Percentiles rank a stretch among this genome's conserved stretches.
Conservation (phyloP, 1,140 invertebrate species). For the Tetramorium simillimum region DNA sequence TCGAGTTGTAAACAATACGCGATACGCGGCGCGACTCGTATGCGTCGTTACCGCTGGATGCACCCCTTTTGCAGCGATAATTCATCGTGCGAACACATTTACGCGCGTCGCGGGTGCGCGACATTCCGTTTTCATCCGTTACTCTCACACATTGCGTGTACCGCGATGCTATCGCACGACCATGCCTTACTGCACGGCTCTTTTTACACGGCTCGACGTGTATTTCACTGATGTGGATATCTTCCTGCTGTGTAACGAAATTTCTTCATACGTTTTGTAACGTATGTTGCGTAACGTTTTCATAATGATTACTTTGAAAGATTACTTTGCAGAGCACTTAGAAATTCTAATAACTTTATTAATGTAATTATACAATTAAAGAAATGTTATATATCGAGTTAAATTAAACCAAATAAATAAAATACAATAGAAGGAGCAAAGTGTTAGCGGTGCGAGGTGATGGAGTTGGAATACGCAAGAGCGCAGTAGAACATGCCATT, state of each 20-base stretch:
- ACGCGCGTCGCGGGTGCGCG: slow-evolving; percentile 22
- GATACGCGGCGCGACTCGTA: slow-evolving; percentile 33
- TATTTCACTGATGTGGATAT: background rate
- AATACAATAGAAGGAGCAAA: background rate
- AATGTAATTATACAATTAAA: background rate
- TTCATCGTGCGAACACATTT: slow-evolving; percentile 64
- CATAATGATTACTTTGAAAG: background rate
- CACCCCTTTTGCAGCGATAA: slow-evolving; percentile 61
- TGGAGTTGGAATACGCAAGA: background rate
- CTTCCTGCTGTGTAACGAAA: background rate
- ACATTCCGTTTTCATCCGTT: slow-evolving; percentile 1
- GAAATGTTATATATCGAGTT: background rate
- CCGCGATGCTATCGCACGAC: slow-evolving; percentile 10
- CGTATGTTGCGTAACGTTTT: background rate
- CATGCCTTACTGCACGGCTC: background rate
- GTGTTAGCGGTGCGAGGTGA: too few relatives aligned
- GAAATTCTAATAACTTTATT: background rate
- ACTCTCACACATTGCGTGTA: background rate
- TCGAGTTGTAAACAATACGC: slow-evolving; percentile 58
- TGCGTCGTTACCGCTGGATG: slow-evolving; percentile 45
- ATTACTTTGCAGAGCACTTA: background rate
- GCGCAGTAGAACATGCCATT: background rate
- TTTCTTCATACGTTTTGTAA: too few relatives aligned
- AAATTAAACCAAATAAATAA: background rate
- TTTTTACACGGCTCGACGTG: slow-evolving; percentile 8